Base-by-base conservation (phyloP, 2,797 vertebrate species). In the Remorina albescens region DNA sequence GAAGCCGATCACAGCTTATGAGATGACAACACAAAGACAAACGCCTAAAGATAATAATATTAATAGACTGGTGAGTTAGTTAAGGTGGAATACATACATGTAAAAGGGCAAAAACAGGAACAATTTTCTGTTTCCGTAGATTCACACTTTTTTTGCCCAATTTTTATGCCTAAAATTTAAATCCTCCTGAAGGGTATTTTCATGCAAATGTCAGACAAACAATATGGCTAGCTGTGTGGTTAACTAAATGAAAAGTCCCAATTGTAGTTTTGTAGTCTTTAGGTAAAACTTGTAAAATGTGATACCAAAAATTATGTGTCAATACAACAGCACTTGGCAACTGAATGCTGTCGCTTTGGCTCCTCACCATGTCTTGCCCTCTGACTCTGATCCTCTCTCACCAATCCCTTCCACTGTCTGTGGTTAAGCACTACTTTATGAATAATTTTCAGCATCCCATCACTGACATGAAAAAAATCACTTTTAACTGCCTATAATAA, bases 21-120 rank as follows among this genome's bases (percentile, higher is more conserved):
- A 28, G 28, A 30, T 15, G 57, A 57, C 16, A 50, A 25, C 61
- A 79, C 34, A 21, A 46, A 76, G 23, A 67, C 42, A 68, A 25
- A 54, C 51, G 30, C 49, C 15, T 39, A 32, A 34, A 67, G 50
- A 55, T 49, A 50, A 41, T 6, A 39, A 56, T 19, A 42, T 15
- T 25, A 56, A 57, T 47, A 21, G 30, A 44, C 13, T 58, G 42
- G 34, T 51, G 36, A 30, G 30, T 3, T 30, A 30, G 6, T 30
- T 30, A 3, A 30, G 3, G 6, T 30, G 39, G 19, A 23, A 51
- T 2, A 44, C 44, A 23, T 39, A 39, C 23, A 25, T 3, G 19
- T 19, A n/a, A 51, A 44, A 60, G 11, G 41, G 18, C 37, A 59
- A 44, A 62, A 46, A 41, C 23, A 28, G 21, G 10, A 2, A 34